phyloP scores from a whole-genome alignment of 2,888 invertebrate species.

The Drosophila aldrichi region DNA sequence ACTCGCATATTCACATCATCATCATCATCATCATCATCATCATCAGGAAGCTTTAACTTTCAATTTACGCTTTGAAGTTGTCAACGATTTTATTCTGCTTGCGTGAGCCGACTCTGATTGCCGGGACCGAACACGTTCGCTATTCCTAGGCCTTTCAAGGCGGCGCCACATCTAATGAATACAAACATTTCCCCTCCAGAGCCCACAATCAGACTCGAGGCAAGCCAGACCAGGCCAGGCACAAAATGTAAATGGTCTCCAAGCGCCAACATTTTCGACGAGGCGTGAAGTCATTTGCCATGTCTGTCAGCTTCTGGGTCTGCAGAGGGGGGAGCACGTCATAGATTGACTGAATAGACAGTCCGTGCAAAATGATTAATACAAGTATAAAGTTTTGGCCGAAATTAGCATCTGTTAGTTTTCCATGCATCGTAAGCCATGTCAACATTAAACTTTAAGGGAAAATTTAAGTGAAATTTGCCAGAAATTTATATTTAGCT shows the following conservation, averaged over 20 bases:
- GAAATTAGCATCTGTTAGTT: slow-evolving; percentile 9
- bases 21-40: slow-evolving; percentile 13
- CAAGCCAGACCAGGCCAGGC: slow-evolving; percentile 11
- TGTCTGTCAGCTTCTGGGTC: neutral
- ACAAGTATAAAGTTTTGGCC: slow-evolving; percentile 7
- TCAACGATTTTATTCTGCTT: slow-evolving; percentile 33
- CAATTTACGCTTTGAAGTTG: slow-evolving; percentile 65
- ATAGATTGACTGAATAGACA: slow-evolving; percentile 16
- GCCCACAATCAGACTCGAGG: slow-evolving; percentile 40
- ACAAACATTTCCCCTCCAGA: slow-evolving; percentile 41
- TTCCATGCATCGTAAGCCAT: slow-evolving; percentile 2
- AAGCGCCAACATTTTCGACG: slow-evolving; percentile 54
- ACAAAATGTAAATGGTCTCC: slow-evolving; percentile 57
- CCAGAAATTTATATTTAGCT: neutral
- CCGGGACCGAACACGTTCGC: slow-evolving; percentile 4
- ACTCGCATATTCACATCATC: neutral
- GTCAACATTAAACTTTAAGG: neutral
- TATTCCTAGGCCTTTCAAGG: slow-evolving; percentile 6
- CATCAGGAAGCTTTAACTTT: slow-evolving; percentile 33
- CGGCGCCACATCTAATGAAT: slow-evolving; percentile 49
- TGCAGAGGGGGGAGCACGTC: neutral
- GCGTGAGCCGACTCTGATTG: slow-evolving; percentile 34
- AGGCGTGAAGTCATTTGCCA: slow-evolving; percentile 59
- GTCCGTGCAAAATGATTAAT: slow-evolving; percentile 27
- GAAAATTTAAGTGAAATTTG: neutral